Percentiles rank a stretch among this genome's conserved stretches.
phyloP scores from a whole-genome alignment of 1,140 invertebrate species.

The Ceratina calcarata region DNA sequence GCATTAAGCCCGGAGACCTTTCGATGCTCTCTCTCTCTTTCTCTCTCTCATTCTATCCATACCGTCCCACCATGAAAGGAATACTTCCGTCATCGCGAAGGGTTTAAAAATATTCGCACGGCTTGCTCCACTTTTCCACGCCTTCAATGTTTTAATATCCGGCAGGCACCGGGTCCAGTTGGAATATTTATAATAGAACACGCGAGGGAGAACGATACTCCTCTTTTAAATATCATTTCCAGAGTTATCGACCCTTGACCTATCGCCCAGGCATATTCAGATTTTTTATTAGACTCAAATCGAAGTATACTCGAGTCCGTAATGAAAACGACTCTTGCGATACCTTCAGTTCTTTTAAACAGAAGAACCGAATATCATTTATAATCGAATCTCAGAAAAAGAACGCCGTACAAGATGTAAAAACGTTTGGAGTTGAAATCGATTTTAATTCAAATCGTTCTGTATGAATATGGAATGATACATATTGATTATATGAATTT shows the following conservation, averaged over 20 bases:
- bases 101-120: slow-evolving; percentile 52
- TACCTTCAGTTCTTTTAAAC: too few relatives aligned
- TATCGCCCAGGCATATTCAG: background rate
- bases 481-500: too few relatives aligned
- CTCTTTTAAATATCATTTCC: background rate
- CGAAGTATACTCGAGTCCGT: too few relatives aligned
- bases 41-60: background rate
- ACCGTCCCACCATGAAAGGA: slow-evolving; percentile 9
- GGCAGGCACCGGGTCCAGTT: background rate
- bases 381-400: too few relatives aligned
- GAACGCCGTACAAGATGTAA: too few relatives aligned
- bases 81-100: slow-evolving; percentile 29
- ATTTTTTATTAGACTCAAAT: background rate
- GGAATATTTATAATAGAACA: slow-evolving; percentile 19
- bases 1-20: slow-evolving; percentile 32
- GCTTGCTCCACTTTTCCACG: slow-evolving; percentile 35
- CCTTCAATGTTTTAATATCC: slow-evolving; percentile 40
- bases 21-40: background rate
- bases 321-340: too few relatives aligned
- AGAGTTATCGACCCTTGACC: slow-evolving; percentile 7
- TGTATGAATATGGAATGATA: too few relatives aligned
- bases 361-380: too few relatives aligned
- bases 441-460: too few relatives aligned
- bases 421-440: too few relatives aligned
- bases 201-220: too few relatives aligned